Percentiles rank a stretch among this genome's conserved stretches.
Evolutionary conservation across 2,797 vertebrate species (phyloP).

Genomic region (Malurus splendens): DNA sequence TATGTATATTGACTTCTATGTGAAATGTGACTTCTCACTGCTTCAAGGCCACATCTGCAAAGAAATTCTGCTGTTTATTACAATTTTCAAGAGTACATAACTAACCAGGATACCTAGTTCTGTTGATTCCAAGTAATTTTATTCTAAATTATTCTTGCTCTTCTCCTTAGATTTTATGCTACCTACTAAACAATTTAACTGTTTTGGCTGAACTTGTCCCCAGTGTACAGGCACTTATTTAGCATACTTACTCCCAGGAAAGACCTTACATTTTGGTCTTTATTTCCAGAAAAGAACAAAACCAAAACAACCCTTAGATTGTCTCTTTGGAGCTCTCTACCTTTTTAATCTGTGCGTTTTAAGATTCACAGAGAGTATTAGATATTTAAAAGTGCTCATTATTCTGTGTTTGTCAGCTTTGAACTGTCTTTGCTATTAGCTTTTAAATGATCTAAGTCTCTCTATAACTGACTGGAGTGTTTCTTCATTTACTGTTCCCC

Average conservation of each 20-base stretch:
- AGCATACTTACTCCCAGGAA: background rate
- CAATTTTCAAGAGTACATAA: background rate
- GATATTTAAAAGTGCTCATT: slow-evolving; percentile 17
- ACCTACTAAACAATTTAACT: background rate
- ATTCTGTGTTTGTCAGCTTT: slow-evolving; percentile 27
- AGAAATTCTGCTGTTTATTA: background rate
- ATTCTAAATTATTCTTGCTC: background rate
- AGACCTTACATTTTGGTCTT: background rate
- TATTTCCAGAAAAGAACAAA: background rate
- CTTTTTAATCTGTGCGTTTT: slow-evolving; percentile 16
- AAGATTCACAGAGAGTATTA: background rate
- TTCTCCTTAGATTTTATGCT: background rate
- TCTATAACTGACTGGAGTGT: background rate
- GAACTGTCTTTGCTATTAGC: slow-evolving; percentile 29
- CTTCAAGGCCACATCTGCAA: background rate
- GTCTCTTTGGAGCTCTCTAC: background rate
- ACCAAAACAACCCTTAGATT: background rate
- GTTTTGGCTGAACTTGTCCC: background rate
- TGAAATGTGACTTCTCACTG: background rate
- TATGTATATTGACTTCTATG: background rate
- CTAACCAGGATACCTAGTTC: background rate
- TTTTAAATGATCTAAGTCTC: slow-evolving; percentile 34
- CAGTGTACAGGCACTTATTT: background rate
- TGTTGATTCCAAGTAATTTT: background rate
- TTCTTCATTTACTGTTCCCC: slow-evolving; percentile 9